Evolutionary conservation across 1,140 invertebrate genomes (phyloP), one percentile per base, ranked within the genome.

Genomic region (Lordiphosa mommai): DNA sequence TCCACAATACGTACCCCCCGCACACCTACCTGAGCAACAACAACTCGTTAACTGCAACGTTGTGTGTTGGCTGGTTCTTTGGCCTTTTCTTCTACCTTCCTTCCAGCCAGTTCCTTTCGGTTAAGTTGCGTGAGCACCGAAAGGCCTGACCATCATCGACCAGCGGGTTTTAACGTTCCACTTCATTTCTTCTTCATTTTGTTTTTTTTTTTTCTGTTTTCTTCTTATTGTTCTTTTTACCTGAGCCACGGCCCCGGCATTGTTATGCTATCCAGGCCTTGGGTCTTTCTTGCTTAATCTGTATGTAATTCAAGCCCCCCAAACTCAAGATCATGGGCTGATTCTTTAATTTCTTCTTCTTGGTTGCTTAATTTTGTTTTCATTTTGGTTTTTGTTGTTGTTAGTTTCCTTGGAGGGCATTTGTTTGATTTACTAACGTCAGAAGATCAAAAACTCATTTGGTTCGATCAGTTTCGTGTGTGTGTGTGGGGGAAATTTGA

Each of bases 281-380:
- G 17, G 38, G n/a, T 20, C n/a, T 23, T 23, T 10, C 7, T 46
- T 49, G 29, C 63, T 46, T 68, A 59, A 68, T 68, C 49, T 64
- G 30, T 59, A 43, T 68, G 65, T 68, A 68, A 68, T 64, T 68
- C 53, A 68, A 68, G 61, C 29, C 61, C 43, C 44, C 47, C 36
- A 44, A 50, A 34, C 49, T 63, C 57, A 61, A 32, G 44, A 30
- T 47, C 44, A 47, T 36, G 58, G 58, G 44, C 37, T 50, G 20
- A 13, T 69, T 34, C 55, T 49, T 69, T 48, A 64, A 69, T 44
- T 64, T 57, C 51, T 48, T 38, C 23, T 37, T 30, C 44, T 49
- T 37, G 12, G 4, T 30, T 43, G 4, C 13, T 20, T 13, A 20
- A 32, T 16, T 16, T 48, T 47, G 32, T 29, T 32, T 17, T 51